Evolutionary conservation across 2,113 vertebrate genomes (phyloP), one percentile per base, ranked within the genome.

Genomic region (Syngnathus scovelli): DNA sequence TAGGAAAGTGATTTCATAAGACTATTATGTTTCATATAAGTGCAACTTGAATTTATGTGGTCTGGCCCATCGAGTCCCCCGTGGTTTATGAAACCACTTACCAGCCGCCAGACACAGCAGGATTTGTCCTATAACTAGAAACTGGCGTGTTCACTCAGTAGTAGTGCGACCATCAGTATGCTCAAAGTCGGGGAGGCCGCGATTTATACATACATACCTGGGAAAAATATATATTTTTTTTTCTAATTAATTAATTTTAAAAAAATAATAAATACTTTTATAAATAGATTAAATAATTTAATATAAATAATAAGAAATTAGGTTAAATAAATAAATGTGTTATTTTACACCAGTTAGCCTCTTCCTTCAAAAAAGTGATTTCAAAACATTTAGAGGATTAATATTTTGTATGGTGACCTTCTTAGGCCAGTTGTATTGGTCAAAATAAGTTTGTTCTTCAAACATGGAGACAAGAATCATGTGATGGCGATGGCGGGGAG

Each of bases 401-500:
- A 48, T 48, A n/a, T 58, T 36, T 27, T 58, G 8, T 56, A 33
- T 27, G 23, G 10, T 16, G 23, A 56, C 16, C n/a, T 33, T 33
- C 27, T 33, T 33, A 3, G 27, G 27, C 27, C 27, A 33, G 27
- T 58, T 12, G 11, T 33, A 9, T 56, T 48, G 46, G 46, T 48
- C 15, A 33, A 56, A 56, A 33, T 13, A 56, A 6, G 54, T 56
- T 56, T 56, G 1, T 56, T 21, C 11, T 23, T 54, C 52, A 54
- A 23, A 54, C 52, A 21, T 23, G 4, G 59, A 10, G 9, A 21
- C 61, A 16, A 33, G 9, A n/a, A 41, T 70, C 55, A 72, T 48
- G 76, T 70, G 72, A 77, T 18, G 54, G 61, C 71, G 64, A 15
- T 6, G 0, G 54, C 61, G 65, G 27, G n/a, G 6, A 23, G 33